A percentile compares a stretch with the other conserved stretches of the same genome.
phyloP scores from a whole-genome alignment of 2,113 vertebrate genomes.

The Paracanthobrama guichenoti region DNA sequence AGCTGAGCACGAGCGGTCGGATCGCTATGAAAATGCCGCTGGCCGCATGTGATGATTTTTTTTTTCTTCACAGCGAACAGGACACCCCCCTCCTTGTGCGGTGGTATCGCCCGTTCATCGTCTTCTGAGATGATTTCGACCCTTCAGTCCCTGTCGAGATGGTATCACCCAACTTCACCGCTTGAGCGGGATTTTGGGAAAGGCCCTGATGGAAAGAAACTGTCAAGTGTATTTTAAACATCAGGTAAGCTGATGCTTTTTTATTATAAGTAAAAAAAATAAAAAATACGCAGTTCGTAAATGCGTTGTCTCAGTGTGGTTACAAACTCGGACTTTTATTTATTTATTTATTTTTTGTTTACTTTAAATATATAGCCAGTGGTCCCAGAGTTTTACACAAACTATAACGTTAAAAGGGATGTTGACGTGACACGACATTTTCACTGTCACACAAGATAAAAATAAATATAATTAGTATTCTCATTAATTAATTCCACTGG shows the following conservation, averaged over 20 bases:
- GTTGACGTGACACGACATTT: too few relatives aligned
- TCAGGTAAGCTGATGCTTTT: background rate
- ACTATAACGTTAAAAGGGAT: too few relatives aligned
- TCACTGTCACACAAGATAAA: too few relatives aligned
- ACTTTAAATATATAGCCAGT: background rate
- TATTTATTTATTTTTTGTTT: background rate
- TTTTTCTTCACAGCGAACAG: background rate
- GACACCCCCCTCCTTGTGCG: background rate
- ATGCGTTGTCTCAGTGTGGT: background rate
- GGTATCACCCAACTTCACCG: background rate
- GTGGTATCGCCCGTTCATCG: conserved; percentile 30
- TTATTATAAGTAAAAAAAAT: background rate
- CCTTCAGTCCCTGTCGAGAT: background rate
- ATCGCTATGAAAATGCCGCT: background rate
- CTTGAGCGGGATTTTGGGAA: background rate
- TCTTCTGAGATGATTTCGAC: background rate
- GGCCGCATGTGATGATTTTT: background rate
- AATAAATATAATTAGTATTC: too few relatives aligned
- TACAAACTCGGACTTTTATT: too few relatives aligned
- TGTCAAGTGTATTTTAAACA: background rate
- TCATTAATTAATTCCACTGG: too few relatives aligned
- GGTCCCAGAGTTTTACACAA: background rate
- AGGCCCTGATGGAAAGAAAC: background rate
- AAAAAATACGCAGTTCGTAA: background rate
- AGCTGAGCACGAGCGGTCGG: background rate